These are phyloP conservation scores for Papilio elwesi DNA, from an alignment of 2,888 invertebrate species.

Conservation along the genomic window DNA sequence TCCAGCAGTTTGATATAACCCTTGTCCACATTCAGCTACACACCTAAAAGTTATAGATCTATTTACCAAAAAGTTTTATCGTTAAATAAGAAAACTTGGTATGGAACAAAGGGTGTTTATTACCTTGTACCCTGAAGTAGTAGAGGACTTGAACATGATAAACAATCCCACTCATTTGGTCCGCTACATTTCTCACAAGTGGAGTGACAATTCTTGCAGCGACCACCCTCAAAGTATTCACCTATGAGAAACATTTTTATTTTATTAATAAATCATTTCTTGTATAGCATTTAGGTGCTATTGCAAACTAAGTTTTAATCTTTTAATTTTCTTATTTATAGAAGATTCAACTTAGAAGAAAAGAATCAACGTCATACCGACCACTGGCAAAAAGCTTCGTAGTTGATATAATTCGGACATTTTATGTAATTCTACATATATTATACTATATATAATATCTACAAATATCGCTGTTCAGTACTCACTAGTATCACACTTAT, in stretches of 20 bases:
- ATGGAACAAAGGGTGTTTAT: constrained; percentile 38
- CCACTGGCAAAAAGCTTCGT: too few species aligned
- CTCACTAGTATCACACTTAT: constrained; percentile 90
- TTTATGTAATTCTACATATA: too few species aligned
- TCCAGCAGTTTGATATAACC: constrained; percentile 89
- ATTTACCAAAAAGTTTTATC: constrained; percentile 47
- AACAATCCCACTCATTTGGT: constrained; percentile 89
- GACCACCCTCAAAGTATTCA: constrained; percentile 89
- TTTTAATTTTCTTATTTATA: neutral
- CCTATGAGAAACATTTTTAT: constrained; percentile 76
- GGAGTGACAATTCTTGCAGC: constrained; percentile 92
- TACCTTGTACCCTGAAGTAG: constrained; percentile 87
- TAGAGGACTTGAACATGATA: constrained; percentile 89
- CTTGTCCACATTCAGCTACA: constrained; percentile 90
- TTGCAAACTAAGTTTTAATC: constrained; percentile 3
- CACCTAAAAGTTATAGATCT: constrained; percentile 80
- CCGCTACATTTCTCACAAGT: constrained; percentile 94
- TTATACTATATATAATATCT: too few species aligned
- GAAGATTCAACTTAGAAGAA: too few species aligned
- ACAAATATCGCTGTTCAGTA: constrained; percentile 53
- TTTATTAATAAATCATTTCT: constrained; percentile 44
- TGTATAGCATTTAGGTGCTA: constrained; percentile 49
- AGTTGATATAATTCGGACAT: too few species aligned
- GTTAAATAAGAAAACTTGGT: constrained; percentile 42
- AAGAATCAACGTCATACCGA: too few species aligned